phyloP scores from a whole-genome alignment of 2,888 invertebrate species.

The Drosophila picticornis region DNA sequence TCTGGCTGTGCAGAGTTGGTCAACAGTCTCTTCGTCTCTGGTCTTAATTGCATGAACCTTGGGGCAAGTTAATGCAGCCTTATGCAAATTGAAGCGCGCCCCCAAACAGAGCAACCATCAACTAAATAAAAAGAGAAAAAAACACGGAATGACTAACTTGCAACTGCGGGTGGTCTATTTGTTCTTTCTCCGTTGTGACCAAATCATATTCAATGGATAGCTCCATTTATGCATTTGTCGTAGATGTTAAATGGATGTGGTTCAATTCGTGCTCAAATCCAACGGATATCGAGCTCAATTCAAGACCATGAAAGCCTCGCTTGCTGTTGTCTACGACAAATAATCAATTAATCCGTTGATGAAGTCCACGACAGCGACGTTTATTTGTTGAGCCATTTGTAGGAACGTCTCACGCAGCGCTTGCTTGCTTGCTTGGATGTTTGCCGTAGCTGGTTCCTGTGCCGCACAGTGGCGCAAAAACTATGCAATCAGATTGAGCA shows the following conservation, averaged over 20 bases:
- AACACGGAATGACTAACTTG: conserved; percentile 54
- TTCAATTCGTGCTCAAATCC: conserved; percentile 48
- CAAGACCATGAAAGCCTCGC: conserved; percentile 49
- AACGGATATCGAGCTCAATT: conserved; percentile 67
- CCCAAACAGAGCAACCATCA: not conserved
- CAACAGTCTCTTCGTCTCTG: conserved; percentile 64
- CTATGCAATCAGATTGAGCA: conserved; percentile 27
- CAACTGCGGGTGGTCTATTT: conserved; percentile 63
- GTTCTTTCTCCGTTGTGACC: conserved; percentile 50
- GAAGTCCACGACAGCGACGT: conserved; percentile 75
- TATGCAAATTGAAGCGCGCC: conserved; percentile 64
- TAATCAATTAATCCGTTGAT: conserved; percentile 84
- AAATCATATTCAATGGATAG: conserved; percentile 53
- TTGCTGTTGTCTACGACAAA: conserved; percentile 64
- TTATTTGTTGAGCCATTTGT: conserved; percentile 74
- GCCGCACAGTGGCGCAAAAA: conserved; percentile 59
- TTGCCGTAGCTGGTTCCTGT: conserved; percentile 34
- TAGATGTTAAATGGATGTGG: conserved; percentile 31
- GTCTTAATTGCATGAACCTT: conserved; percentile 79
- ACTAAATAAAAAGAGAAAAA: not conserved
- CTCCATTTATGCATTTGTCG: conserved; percentile 30
- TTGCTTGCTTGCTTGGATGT: conserved; percentile 32
- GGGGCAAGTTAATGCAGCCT: conserved; percentile 50
- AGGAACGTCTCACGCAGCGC: conserved; percentile 62
- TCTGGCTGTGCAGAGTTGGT: conserved; percentile 72